Percentiles rank a stretch among this genome's conserved stretches.
These are phyloP conservation scores for Pampus argenteus DNA, from an alignment of 2,797 vertebrate genomes.

Conservation along the genomic window DNA sequence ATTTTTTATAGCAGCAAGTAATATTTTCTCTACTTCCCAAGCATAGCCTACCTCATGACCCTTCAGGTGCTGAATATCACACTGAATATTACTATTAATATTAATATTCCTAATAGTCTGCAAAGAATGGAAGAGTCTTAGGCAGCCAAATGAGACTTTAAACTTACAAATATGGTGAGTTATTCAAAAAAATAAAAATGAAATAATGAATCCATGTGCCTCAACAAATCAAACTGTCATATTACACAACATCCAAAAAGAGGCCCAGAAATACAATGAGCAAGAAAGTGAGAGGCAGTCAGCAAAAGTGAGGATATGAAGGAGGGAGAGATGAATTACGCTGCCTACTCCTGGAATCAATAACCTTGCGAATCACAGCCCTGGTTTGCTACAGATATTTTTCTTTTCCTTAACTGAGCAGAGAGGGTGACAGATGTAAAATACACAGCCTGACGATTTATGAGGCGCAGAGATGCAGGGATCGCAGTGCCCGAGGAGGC, in stretches of 20 bases:
- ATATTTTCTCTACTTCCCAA: neutral
- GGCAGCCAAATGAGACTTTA: neutral
- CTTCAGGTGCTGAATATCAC: too few relatives aligned
- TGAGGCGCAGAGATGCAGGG: slow-evolving; percentile 39
- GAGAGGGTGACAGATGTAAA: slow-evolving; percentile 67
- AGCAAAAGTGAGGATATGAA: slow-evolving; percentile 48
- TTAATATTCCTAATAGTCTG: too few relatives aligned
- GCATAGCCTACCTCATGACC: too few relatives aligned
- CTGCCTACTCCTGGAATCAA: slow-evolving; percentile 71
- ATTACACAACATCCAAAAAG: slow-evolving; percentile 13
- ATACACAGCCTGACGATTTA: slow-evolving; percentile 57
- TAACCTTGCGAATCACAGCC: slow-evolving; percentile 69
- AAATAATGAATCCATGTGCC: neutral
- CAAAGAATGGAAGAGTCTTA: neutral
- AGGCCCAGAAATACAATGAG: slow-evolving; percentile 24
- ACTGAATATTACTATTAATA: too few relatives aligned
- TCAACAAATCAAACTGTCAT: slow-evolving; percentile 17
- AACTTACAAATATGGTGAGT: slow-evolving; percentile 1
- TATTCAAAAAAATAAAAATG: slow-evolving; percentile 2
- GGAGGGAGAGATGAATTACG: slow-evolving; percentile 69
- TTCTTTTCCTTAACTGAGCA: slow-evolving; percentile 54
- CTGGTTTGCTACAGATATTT: slow-evolving; percentile 64
- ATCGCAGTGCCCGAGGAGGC: slow-evolving; percentile 38
- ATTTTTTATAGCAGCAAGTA: neutral
- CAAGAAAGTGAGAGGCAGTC: slow-evolving; percentile 40